Base-by-base conservation (phyloP, 1,140 invertebrate genomes). In the Plodia interpunctella region DNA sequence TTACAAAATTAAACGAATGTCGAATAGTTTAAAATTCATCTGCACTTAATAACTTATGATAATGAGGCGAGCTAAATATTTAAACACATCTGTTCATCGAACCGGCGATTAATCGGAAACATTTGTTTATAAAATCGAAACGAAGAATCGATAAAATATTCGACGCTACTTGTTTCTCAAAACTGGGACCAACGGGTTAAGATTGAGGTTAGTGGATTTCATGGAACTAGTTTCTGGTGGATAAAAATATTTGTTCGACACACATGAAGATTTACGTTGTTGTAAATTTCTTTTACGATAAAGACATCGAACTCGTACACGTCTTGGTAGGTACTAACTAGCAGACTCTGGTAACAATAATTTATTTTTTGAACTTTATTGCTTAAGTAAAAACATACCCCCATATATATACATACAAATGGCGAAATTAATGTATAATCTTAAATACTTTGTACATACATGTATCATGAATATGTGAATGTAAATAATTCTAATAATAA, bases 241-340 rank as follows among this genome's bases (percentile, higher is more conserved):
- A 65, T 72, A 72, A 76, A 76, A 77, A 77, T 77, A 77, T 74
- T 72, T 67, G 70, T 66, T 57, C 65, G 61, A 61, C 54, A 61
- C 52, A 55, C 49, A 49, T 63, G 63, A 55, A 70, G 63, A 72
- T 74, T 77, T 67, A 72, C 68, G 64, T 53, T 56, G 67, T 55
- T 57, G 65, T 72, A 72, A 72, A 68, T 59, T 44, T 19, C 56
- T 61, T 68, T 68, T 65, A 65, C 65, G 58, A 61, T 69, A 57
- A 18, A 58, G 60, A 55, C 62, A 68, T 63, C 62, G 65, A 63
- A 60, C 66, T 55, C 65, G n/a, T 17, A n/a, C 13, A n/a, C 2
- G 38, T 44, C 13, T 44, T 17, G 15, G 38, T n/a, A n/a, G n/a
- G n/a, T n/a, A n/a, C n/a, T n/a, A 17, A 10, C 38, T 15, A 44